Conservation (phyloP, 2,888 invertebrate species). For the Selenia dentaria region DNA sequence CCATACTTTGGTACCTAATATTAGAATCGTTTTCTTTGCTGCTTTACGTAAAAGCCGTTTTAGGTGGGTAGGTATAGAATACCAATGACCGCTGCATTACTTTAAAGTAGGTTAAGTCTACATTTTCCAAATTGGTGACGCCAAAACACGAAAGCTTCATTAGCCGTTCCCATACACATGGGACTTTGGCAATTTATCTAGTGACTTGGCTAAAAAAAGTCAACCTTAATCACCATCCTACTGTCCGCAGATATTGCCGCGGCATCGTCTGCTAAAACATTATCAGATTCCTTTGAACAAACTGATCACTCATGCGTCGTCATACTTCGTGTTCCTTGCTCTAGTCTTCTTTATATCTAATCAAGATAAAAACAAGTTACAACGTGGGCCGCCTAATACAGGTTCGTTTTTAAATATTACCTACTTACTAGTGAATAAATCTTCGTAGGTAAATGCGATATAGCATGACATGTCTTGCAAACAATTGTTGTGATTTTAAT, state of each 20-base stretch:
- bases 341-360: conserved; percentile 86
- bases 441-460: too few relatives aligned
- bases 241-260: conserved; percentile 55
- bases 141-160: conserved; percentile 19
- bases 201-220: conserved; percentile 5
- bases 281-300: conserved; percentile 88
- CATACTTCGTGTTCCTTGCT: conserved; percentile 87
- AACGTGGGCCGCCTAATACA: conserved; percentile 84
- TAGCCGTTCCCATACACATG: conserved; percentile 6
- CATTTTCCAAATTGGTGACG: conserved; percentile 13
- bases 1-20: too few relatives aligned
- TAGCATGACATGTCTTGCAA: too few relatives aligned
- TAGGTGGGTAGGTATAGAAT: not conserved
- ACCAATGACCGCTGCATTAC: too few relatives aligned
- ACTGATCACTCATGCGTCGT: conserved; percentile 87
- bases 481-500: too few relatives aligned
- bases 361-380: conserved; percentile 82
- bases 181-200: conserved; percentile 5
- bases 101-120: conserved; percentile 12
- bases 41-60: not conserved
- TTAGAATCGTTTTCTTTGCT: not conserved
- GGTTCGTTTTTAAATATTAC: conserved; percentile 67
- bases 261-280: conserved; percentile 71
- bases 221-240: conserved; percentile 1
- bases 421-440: too few relatives aligned